Conservation (phyloP, 2,113 vertebrate species). For the Arothron firmamentum region DNA sequence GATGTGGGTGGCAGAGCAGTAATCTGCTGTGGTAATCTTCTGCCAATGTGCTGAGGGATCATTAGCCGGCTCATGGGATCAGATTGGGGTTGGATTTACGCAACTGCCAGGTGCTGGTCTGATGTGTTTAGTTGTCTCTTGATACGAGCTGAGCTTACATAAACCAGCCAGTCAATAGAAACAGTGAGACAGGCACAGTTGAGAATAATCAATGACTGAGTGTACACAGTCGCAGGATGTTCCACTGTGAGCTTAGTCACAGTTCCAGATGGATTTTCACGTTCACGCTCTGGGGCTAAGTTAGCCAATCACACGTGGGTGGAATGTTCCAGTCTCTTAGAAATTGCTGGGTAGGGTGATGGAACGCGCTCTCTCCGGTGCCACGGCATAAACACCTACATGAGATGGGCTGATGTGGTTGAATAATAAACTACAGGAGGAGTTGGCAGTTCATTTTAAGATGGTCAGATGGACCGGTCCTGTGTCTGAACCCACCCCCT, state of each 20-base stretch:
- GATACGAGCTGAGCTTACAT: not conserved
- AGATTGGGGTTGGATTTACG: slow-evolving; percentile 48
- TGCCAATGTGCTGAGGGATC: slow-evolving; percentile 49
- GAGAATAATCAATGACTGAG: not conserved
- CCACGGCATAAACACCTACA: too few species aligned
- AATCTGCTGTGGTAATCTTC: slow-evolving; percentile 68
- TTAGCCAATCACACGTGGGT: not conserved
- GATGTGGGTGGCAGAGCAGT: slow-evolving; percentile 22
- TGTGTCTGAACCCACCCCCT: too few species aligned
- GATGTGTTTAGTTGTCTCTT: slow-evolving; percentile 9
- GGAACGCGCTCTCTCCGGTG: too few species aligned
- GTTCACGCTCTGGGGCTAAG: not conserved
- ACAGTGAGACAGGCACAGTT: not conserved
- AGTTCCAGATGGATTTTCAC: slow-evolving; percentile 34
- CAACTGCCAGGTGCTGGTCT: slow-evolving; percentile 53
- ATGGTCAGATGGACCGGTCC: too few species aligned
- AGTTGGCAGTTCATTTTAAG: too few species aligned
- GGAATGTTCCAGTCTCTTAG: not conserved
- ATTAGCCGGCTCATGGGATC: slow-evolving; percentile 65
- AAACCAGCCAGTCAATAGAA: not conserved
- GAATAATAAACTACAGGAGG: too few species aligned
- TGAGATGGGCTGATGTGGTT: too few species aligned
- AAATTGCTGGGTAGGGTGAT: too few species aligned
- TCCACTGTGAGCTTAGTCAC: not conserved
- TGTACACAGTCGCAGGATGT: not conserved